Percentiles rank a stretch among this genome's conserved stretches.
These are phyloP conservation scores for Ganaspis brasiliensis DNA, from an alignment of 2,888 invertebrate species.

Conservation along the genomic window DNA sequence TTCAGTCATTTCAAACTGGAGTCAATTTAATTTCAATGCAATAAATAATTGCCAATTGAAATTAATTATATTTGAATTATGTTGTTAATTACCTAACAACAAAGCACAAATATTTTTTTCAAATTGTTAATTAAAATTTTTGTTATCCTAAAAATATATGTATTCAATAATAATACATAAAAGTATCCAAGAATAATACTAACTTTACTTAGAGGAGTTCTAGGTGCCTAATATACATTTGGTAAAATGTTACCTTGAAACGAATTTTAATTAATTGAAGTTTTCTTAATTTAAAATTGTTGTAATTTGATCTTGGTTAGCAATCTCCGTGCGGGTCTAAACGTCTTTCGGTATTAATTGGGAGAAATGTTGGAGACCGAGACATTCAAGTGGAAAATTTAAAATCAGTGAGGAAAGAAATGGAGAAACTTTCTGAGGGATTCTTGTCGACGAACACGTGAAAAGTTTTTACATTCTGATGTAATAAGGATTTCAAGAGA, in stretches of 20 bases:
- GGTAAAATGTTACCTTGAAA: neutral
- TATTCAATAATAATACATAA: too few species aligned
- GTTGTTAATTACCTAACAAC: too few species aligned
- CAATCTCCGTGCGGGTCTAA: neutral
- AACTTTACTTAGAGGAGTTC: neutral
- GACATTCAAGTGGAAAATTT: conserved; percentile 39
- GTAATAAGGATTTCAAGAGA: conserved; percentile 34
- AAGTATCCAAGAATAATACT: too few species aligned
- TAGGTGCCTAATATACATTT: neutral
- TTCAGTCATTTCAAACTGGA: too few species aligned
- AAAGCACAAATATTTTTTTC: too few species aligned
- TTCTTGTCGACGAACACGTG: conserved; percentile 29
- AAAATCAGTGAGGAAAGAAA: conserved; percentile 24
- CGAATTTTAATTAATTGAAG: neutral
- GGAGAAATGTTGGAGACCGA: conserved; percentile 18
- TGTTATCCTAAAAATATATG: too few species aligned
- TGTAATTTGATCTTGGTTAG: conserved; percentile 27
- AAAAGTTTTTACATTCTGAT: conserved; percentile 27
- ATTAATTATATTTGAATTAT: too few species aligned
- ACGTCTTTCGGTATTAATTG: conserved; percentile 16
- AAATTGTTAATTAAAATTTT: too few species aligned
- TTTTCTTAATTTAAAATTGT: conserved; percentile 15
- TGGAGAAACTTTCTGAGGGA: conserved; percentile 16
- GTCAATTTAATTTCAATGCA: too few species aligned
- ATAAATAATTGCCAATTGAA: too few species aligned